These are phyloP conservation scores for Lepidochrysops patricia DNA, from an alignment of 2,888 invertebrate species.

Conservation along the genomic window DNA sequence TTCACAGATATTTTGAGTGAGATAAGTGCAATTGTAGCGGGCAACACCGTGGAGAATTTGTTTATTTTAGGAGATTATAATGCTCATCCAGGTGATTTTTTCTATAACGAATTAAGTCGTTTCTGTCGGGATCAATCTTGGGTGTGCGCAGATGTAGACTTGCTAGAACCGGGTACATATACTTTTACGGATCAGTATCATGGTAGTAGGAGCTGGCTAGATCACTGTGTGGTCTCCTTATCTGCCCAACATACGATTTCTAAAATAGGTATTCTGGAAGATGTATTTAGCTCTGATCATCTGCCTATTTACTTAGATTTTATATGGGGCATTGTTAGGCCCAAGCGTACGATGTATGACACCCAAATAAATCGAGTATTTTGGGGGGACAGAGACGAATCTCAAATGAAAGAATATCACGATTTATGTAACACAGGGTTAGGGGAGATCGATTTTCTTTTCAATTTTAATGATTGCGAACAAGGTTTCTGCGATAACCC, in stretches of 20 bases:
- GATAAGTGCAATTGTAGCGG: slow-evolving; percentile 8
- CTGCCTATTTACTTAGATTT: background rate
- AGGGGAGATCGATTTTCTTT: background rate
- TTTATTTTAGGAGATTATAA: background rate
- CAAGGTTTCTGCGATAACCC: background rate
- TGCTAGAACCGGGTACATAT: background rate
- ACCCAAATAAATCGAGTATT: background rate
- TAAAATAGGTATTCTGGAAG: background rate
- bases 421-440: background rate
- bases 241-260: background rate
- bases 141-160: background rate
- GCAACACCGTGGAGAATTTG: background rate
- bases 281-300: background rate
- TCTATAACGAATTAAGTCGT: background rate
- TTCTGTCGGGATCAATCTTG: background rate
- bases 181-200: background rate
- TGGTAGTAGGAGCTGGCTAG: background rate
- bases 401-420: background rate
- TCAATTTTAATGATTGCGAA: background rate
- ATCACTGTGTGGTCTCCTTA: background rate
- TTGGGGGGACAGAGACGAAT: background rate
- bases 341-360: background rate
- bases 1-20: slow-evolving; percentile 16
- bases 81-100: background rate
- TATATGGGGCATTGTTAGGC: background rate